Conservation (phyloP, 2,113 vertebrate genomes). For the Myotis brandtii region DNA sequence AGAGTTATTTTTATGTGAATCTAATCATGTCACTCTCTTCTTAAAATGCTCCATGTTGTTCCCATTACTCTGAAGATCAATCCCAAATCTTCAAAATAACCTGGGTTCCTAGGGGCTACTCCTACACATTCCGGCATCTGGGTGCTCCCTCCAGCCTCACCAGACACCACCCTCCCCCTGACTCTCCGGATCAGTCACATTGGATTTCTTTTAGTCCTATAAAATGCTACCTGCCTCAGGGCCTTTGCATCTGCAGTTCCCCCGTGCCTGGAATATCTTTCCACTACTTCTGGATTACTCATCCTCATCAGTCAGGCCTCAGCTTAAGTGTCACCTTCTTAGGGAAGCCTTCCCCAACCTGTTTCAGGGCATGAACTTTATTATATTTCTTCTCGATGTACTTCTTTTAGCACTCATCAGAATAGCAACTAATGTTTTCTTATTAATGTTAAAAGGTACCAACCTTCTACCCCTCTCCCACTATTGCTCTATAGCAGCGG, state of each 20-base stretch:
- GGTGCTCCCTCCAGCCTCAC: background rate
- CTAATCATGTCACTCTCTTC: background rate
- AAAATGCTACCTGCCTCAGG: background rate
- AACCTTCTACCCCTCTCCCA: background rate
- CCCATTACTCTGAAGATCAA: background rate
- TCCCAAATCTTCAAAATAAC: background rate
- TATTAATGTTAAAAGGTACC: background rate
- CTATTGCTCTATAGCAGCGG: background rate
- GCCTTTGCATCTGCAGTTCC: background rate
- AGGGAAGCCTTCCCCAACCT: background rate
- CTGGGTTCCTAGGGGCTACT: background rate
- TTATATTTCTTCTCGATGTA: background rate
- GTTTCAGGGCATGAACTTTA: background rate
- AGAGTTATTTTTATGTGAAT: background rate
- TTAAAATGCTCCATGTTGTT: background rate
- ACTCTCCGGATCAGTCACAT: background rate
- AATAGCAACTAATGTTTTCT: background rate
- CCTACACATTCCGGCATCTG: background rate
- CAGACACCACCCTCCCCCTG: background rate
- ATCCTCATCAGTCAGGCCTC: background rate
- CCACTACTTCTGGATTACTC: background rate
- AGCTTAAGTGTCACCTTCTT: background rate
- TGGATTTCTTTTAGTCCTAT: background rate
- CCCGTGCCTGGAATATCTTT: background rate
- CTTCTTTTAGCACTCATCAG: background rate